Percentiles rank a stretch among this genome's conserved stretches.
phyloP scores from a whole-genome alignment of 2,888 invertebrate genomes.

The Caenorhabditis japonica region DNA sequence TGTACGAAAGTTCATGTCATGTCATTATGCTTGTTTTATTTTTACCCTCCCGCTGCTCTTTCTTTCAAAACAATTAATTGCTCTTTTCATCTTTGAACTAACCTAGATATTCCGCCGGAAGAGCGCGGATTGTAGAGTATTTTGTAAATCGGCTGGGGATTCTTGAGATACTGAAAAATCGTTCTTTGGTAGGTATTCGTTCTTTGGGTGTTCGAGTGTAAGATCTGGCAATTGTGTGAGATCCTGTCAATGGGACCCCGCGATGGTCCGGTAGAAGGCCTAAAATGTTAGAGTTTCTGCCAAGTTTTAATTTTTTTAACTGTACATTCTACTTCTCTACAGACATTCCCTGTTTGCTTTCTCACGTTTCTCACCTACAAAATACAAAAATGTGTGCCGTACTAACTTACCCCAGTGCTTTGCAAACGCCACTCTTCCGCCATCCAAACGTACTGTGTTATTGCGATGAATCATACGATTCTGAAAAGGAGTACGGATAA shows the following conservation, averaged over 20 bases:
- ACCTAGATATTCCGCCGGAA: conserved; percentile 38
- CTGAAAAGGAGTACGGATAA: no score
- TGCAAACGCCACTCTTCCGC: conserved; percentile 39
- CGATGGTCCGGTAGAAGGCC: conserved; percentile 26
- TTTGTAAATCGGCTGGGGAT: conserved; percentile 41
- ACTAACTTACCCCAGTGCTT: conserved; percentile 46
- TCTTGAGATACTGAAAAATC: conserved; percentile 43
- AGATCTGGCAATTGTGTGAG: conserved; percentile 39
- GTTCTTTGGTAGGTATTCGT: conserved; percentile 22
- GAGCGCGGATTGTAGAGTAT: conserved; percentile 31
- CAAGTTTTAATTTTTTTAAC: conserved; percentile 6
- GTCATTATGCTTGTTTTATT: no score
- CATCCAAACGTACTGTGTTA: conserved; percentile 44
- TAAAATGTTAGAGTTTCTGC: conserved; percentile 4
- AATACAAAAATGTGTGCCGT: conserved; percentile 2
- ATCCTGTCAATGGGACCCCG: conserved; percentile 12
- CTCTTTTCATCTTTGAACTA: conserved; percentile 18
- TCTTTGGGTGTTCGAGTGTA: conserved; percentile 32
- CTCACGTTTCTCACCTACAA: conserved; percentile 13
- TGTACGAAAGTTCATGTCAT: conserved; percentile 35
- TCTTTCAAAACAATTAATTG: neutral
- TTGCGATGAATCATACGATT: conserved; percentile 39
- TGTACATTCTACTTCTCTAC: neutral
- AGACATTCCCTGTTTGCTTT: neutral
- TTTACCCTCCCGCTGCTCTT: no score